A percentile compares a stretch with the other conserved stretches of the same genome.
These are phyloP conservation scores for Nebria brevicollis DNA, from an alignment of 2,888 invertebrate species.

Conservation along the genomic window DNA sequence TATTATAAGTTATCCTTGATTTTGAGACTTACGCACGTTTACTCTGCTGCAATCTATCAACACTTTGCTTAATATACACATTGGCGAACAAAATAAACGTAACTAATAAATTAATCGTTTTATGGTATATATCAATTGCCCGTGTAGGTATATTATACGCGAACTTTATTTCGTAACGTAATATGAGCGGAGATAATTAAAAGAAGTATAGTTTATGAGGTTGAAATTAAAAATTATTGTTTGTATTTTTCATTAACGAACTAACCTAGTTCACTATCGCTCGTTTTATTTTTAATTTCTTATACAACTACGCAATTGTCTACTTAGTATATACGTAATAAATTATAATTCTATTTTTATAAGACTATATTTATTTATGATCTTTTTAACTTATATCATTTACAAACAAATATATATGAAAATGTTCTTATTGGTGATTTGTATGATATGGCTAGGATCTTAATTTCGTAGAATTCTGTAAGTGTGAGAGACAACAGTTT, in stretches of 20 bases:
- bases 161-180: neutral
- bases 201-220: neutral
- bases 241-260: neutral
- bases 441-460: no score
- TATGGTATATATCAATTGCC: neutral
- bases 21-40: slow-evolving; percentile 18
- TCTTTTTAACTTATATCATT: no score
- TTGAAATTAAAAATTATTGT: slow-evolving; percentile 12
- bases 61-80: slow-evolving; percentile 6
- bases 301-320: neutral
- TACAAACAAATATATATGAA: no score
- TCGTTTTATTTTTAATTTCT: neutral
- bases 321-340: neutral
- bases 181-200: neutral
- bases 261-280: neutral
- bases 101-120: neutral
- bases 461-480: no score
- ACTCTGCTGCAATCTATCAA: slow-evolving; percentile 5
- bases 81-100: slow-evolving; percentile 3
- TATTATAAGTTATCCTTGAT: slow-evolving; percentile 17
- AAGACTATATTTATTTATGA: no score
- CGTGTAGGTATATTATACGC: neutral
- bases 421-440: no score
- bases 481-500: neutral
- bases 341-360: neutral